Evolutionary conservation across 2,888 invertebrate species (phyloP), one percentile per base, ranked within the genome.

Genomic region (Drosophila anomalata): DNA sequence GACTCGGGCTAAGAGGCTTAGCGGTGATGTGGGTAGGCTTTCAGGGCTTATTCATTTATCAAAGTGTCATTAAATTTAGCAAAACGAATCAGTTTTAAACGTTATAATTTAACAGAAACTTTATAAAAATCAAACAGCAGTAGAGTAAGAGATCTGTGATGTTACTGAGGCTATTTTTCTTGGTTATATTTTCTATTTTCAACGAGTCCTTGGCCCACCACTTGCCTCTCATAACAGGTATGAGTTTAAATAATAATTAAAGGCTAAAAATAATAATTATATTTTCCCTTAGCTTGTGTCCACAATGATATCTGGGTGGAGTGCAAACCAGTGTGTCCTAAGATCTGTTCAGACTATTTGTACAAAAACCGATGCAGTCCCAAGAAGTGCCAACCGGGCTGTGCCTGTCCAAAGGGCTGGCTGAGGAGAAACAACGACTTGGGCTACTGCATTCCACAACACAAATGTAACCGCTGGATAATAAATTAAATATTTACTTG

Each of bases 1-100:
- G 31, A n/a, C 33, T 33, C 22, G 24, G 42, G 29, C 22, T 69
- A 69, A 69, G 69, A 62, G 69, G 69, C 63, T 72, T 70, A 50
- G 69, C 22, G 68, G 68, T 36, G 14, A 12, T 70, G 71, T 59
- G 39, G 61, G 52, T 36, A 24, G 11, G 41, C 52, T 70, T 52
- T 47, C 41, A 46, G 11, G 31, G 51, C 36, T 67, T 48, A 67
- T 50, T 39, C 56, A 56, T 66, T 67, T 69, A 52, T 69, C 51
- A 39, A 17, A 29, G 29, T 12, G 51, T 24, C 8, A 29, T 12
- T 53, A 53, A 63, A 47, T 61, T 52, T 33, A 17, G 29, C 2
- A 31, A 52, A 26, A 31, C 60, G 24, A 70, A 69, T 71, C 72
- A 17, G 12, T 24, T 50, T 39, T 29, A 2, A 39, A 24, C 61